These are phyloP conservation scores for Phoebastria nigripes DNA, from an alignment of 2,797 vertebrate species.

Conservation along the genomic window DNA sequence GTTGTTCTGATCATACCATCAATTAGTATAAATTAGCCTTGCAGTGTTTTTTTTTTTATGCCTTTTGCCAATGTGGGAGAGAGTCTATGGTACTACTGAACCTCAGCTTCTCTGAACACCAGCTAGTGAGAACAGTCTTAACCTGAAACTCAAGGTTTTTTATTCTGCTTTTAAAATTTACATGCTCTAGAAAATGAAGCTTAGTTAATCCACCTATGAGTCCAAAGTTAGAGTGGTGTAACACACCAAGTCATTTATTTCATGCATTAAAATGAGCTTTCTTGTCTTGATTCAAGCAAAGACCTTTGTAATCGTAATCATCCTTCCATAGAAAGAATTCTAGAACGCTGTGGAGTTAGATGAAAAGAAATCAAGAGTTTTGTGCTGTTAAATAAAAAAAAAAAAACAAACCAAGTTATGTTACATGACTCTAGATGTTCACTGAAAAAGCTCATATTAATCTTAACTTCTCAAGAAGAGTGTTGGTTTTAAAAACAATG, in stretches of 20 bases:
- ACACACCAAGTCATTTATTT: constrained; percentile 40
- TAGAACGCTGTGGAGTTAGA: constrained; percentile 23
- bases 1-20: not conserved
- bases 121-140: constrained; percentile 38
- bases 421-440: constrained; percentile 59
- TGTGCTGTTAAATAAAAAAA: constrained; percentile 19
- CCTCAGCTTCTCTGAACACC: not conserved
- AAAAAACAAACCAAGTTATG: not conserved
- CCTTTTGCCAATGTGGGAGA: constrained; percentile 36
- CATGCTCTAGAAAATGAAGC: constrained; percentile 31
- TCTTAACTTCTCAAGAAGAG: constrained; percentile 57
- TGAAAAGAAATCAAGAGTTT: constrained; percentile 25
- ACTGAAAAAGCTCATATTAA: constrained; percentile 47
- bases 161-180: constrained; percentile 53
- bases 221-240: constrained; percentile 27
- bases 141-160: constrained; percentile 20
- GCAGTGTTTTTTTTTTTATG: constrained; percentile 18
- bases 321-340: constrained; percentile 57
- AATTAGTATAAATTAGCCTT: not conserved
- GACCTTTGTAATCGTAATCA: constrained; percentile 35
- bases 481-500: constrained; percentile 23
- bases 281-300: constrained; percentile 55
- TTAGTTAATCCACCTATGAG: constrained; percentile 40
- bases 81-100: constrained; percentile 19
- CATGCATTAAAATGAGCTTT: constrained; percentile 52